These are phyloP conservation scores for Anthoscopus minutus DNA, from an alignment of 2,113 vertebrate species.

Conservation along the genomic window DNA sequence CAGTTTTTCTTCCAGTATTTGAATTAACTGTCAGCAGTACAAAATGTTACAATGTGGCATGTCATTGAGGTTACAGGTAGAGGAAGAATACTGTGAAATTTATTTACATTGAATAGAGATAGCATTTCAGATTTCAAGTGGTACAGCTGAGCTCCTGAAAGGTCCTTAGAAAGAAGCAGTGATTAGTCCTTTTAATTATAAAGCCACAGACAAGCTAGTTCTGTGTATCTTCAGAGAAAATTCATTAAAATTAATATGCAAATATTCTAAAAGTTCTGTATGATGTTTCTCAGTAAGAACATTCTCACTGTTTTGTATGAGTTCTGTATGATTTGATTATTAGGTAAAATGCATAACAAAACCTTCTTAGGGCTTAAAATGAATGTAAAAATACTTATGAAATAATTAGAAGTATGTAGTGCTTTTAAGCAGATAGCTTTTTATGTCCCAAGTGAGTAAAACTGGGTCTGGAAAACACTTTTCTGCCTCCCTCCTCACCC, in stretches of 20 bases:
- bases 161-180: background rate
- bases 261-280: background rate
- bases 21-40: background rate
- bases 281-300: background rate
- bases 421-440: conserved; percentile 64
- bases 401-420: conserved; percentile 65
- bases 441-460: conserved; percentile 22
- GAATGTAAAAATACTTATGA: conserved; percentile 26
- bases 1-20: background rate
- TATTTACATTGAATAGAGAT: background rate
- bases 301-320: background rate
- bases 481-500: background rate
- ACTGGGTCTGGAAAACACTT: background rate
- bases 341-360: conserved; percentile 41
- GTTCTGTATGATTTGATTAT: conserved; percentile 27
- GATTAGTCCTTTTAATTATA: background rate
- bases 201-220: background rate
- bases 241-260: background rate
- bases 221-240: background rate
- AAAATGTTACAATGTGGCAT: background rate
- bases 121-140: background rate
- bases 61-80: background rate
- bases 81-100: background rate
- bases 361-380: background rate
- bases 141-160: background rate